A percentile compares a stretch with the other conserved stretches of the same genome.
These are phyloP conservation scores for Horisme vitalbata DNA, from an alignment of 2,888 invertebrate genomes.

Conservation along the genomic window DNA sequence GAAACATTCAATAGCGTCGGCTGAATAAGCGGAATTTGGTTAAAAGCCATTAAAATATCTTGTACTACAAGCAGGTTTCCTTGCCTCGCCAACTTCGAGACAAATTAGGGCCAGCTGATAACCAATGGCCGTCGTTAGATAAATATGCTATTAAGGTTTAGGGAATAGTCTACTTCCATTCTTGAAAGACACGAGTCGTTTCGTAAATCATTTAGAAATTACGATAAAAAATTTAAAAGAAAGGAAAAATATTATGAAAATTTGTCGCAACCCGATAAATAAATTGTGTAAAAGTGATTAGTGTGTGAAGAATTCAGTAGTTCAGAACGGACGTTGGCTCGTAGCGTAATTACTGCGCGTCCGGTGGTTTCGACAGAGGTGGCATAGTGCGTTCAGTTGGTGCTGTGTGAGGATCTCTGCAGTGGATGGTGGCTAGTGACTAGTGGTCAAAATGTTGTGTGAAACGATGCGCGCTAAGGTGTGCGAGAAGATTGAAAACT, in stretches of 20 bases:
- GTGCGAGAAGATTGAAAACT: constrained; percentile 71
- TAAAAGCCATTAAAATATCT: constrained; percentile 49
- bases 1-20: constrained; percentile 12
- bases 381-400: constrained; percentile 45
- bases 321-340: constrained; percentile 29
- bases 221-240: constrained; percentile 17
- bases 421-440: constrained; percentile 37
- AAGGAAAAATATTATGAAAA: constrained; percentile 28
- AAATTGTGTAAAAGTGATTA: constrained; percentile 29
- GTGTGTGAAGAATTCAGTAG: constrained; percentile 27
- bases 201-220: constrained; percentile 24
- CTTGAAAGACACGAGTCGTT: constrained; percentile 27
- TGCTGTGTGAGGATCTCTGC: constrained; percentile 41
- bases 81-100: constrained; percentile 40
- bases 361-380: constrained; percentile 65
- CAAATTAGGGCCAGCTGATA: constrained; percentile 67
- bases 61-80: constrained; percentile 38
- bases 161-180: constrained; percentile 35
- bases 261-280: constrained; percentile 19
- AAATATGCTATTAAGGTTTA: constrained; percentile 68
- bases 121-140: constrained; percentile 60
- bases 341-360: constrained; percentile 55
- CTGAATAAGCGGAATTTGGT: constrained; percentile 25
- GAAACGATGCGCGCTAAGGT: constrained; percentile 68
- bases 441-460: constrained; percentile 58